Evolutionary conservation across 2,888 invertebrate genomes (phyloP), one percentile per base, ranked within the genome.

Genomic region (Rhimphoctona megacephalus): DNA sequence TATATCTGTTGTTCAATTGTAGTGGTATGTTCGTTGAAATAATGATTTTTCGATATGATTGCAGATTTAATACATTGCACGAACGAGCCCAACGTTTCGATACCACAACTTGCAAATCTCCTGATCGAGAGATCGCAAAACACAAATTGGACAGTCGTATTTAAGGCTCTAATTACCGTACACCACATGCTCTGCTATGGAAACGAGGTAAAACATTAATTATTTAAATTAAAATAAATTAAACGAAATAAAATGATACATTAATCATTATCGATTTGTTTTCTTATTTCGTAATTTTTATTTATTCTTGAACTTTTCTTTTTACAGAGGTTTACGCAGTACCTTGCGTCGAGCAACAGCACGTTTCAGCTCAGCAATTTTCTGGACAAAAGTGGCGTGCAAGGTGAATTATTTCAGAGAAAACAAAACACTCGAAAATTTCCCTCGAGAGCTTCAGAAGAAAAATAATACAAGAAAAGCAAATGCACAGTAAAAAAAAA

Each of bases 131-230:
- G 99, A 93, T 99, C 99, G 90, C 99, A 99, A 95, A 98, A 99
- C 95, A 97, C 98, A 91, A 99, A 98, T 95, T 99, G 99, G 99
- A 98, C 99, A 90, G 99, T 99, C 88, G 99, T 99, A 86, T 99
- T 98, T 95, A 99, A 99, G 95, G 97, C 99, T 78, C 97, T 99
- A 90, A 98, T 99, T 93, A 99, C 99, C 86, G 98, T 99, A 89
- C 99, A 99, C 95, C 99, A 99, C 95, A 96, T 99, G 95, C 98
- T 99, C 97, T 99, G 99, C 94, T 99, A 99, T 95, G 99, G 99
- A 93, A 99, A 99, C 96, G 99, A 99, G 97, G 99, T 99, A 94
- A 96, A 95, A 90, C 88, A 22, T 22, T 61, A 46, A n/a, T 39
- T 22, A 36, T 22, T 73, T 14, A 82, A 82, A 80, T 77, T 57